phyloP scores from a whole-genome alignment of 2,113 vertebrate genomes.

The Solenodon paradoxus region DNA sequence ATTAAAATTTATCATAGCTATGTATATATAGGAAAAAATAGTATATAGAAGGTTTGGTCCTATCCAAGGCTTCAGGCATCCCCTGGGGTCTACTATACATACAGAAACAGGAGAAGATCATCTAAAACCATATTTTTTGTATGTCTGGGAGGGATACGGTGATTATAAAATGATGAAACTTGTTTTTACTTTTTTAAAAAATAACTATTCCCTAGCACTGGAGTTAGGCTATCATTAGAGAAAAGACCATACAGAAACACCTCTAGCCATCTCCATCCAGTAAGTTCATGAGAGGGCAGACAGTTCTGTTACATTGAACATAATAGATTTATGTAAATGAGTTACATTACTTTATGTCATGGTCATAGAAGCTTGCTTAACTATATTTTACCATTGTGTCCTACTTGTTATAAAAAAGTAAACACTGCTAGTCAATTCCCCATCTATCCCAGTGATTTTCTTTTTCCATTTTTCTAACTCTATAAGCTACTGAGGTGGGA shows the following conservation, averaged over 20 bases:
- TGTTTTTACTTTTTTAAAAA: conserved; percentile 32
- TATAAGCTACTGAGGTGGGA: not conserved
- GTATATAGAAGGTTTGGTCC: too few species aligned
- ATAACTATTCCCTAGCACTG: conserved; percentile 38
- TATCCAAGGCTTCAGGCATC: too few species aligned
- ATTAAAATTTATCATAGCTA: not conserved
- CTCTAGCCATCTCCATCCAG: not conserved
- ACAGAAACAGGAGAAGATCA: conserved; percentile 37
- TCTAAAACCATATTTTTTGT: conserved; percentile 37
- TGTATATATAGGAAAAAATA: too few species aligned
- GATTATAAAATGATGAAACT: conserved; percentile 14
- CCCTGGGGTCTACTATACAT: too few species aligned
- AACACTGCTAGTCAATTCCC: not conserved
- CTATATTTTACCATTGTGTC: not conserved
- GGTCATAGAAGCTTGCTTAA: not conserved
- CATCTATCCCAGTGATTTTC: not conserved
- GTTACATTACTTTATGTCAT: not conserved
- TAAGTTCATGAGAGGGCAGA: not conserved
- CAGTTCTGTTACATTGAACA: not conserved
- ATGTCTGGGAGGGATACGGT: not conserved
- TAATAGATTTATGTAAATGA: not conserved
- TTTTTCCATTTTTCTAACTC: not conserved
- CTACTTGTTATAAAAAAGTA: not conserved
- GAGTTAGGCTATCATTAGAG: not conserved
- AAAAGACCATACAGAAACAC: conserved; percentile 30